A percentile compares a stretch with the other conserved stretches of the same genome.
Conservation (phyloP, 2,113 vertebrate genomes). For the Pseudopipra pipra region DNA sequence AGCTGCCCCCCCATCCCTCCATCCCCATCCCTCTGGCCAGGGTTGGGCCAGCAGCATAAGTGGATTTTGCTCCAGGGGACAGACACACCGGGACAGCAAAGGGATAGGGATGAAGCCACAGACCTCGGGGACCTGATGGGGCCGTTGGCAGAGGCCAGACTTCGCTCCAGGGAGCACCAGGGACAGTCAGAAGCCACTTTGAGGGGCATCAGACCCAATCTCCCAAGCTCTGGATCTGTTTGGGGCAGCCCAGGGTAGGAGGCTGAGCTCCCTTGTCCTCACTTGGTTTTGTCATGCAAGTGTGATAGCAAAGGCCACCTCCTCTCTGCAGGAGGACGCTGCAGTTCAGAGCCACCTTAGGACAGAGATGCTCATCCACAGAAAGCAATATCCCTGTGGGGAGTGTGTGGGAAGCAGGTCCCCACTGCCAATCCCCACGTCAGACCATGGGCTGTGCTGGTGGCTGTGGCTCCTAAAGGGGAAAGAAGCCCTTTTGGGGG, state of each 20-base stretch:
- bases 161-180: neutral
- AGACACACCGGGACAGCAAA: neutral
- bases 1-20: neutral
- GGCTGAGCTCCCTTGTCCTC: neutral
- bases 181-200: neutral
- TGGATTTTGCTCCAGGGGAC: neutral
- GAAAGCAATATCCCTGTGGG: neutral
- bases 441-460: fast-evolving
- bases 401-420: too few relatives aligned
- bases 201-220: neutral
- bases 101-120: neutral
- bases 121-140: neutral
- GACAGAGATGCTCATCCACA: neutral
- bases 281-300: neutral
- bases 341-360: neutral
- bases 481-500: neutral
- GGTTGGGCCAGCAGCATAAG: neutral
- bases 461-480: neutral
- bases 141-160: neutral
- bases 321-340: neutral
- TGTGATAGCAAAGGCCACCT: neutral
- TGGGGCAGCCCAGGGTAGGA: neutral
- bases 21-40: neutral
- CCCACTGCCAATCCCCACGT: fast-evolving
- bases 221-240: neutral